Evolutionary conservation across 92 coral and sea anemone species (phyloP), one percentile per base, ranked within the genome.

Genomic region (Blastomussa wellsi): DNA sequence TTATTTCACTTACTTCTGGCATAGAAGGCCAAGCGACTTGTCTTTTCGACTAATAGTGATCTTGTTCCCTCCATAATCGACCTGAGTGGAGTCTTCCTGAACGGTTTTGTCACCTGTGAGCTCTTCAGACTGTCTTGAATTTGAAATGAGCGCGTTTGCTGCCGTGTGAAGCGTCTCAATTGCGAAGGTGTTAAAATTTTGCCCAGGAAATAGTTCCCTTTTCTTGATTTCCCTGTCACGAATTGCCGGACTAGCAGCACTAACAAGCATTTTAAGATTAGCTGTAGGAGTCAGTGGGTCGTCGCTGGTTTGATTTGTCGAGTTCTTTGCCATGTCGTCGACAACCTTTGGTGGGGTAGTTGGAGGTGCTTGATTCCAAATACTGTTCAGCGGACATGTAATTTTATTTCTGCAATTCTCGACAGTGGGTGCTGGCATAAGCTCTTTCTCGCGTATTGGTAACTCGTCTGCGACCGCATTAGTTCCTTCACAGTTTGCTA

Each of bases 281-380:
- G 99, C 99, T 22, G 98, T 94, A 19, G 99, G 99, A 71, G 99
- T 96, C 9, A 96, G 86, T 17, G 99, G 99, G 41, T 96, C 98
- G 26, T 91, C 95, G 7, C 79, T 62, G 38, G 31, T 37, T 53
- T 72, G 83, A 59, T 76, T 72, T 36, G 85, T 24, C 31, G 35
- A n/a, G 20, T 77, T 70, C 31, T 74, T 82, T 16, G 76, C 52
- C 52, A 77, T 82, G 24, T 59, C 72, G 24, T 59, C 72, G 59
- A 86, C 52, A 0, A 65, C 87, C 79, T 96, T 96, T 44, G 98
- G 95, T 32, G 98, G 98, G 20, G 98, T 96, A 16, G 88, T 89
- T 7, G 94, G 98, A 28, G 86, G 86, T 38, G 60, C 80, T 33
- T 74, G 86, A 35, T 80, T 81, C 85, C 85, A 79, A 70, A 47